Base-by-base conservation (phyloP, 2,888 invertebrate species). In the Trichogramma evanescens region DNA sequence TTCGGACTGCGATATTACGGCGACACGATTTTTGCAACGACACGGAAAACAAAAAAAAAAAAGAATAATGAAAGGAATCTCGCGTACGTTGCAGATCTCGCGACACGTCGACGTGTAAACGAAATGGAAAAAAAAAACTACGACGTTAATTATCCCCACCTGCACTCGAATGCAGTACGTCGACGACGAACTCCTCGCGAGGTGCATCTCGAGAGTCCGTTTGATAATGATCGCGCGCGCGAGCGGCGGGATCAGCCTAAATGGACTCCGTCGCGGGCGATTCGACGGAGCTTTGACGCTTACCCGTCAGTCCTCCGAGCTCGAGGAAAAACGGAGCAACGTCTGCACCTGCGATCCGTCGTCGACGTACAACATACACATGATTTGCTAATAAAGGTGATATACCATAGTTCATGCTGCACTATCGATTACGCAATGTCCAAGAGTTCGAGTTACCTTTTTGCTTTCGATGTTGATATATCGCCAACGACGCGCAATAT, bases 101-200 rank as follows among this genome's bases (percentile, higher is more conserved):
- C 10, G 10, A 48, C 10, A 4, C 10, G 10, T 10, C 9, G 5
- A 48, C 48, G 48, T 48, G 10, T 48, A 10, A 6, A 38, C 40
- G 9, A 9, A 3, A 45, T 26, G 38, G 8, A 54, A 6, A 43
- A 26, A 44, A 52, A 58, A 26, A 26, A 26, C 26, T 26, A 26
- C 26, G 26, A 5, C 43, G 48, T 52, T 58, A 48, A 58, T 58
- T 58, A 58, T 53, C 42, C 51, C 58, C 53, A 46, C 58, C 52
- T 40, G 26, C 13, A 13, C 13, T 13, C 13, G 13, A n/a, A 45
- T 46, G 6, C 48, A 13, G 5, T 10, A 6, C n/a, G 48, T 10
- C 48, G 48, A 3, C 10, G 48, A 13, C 10, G 26, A 48, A 48
- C 48, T 10, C 26, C 4, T 48, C 48, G 10, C 5, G 48, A 48